A percentile compares a stretch with the other conserved stretches of the same genome.
These are phyloP conservation scores for Drosophila insularis DNA, from an alignment of 1,140 invertebrate species.

Conservation along the genomic window DNA sequence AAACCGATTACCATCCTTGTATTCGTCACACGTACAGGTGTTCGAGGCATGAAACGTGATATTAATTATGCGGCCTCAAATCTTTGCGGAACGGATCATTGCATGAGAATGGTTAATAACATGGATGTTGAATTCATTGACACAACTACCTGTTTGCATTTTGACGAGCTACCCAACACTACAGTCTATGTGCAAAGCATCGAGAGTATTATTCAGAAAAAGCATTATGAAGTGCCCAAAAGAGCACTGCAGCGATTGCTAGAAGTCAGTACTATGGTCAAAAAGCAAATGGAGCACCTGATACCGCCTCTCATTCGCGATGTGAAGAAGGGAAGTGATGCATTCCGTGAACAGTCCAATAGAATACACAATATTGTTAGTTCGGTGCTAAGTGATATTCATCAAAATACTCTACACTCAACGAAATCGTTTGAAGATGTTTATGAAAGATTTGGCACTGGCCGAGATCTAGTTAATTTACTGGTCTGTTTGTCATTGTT, in stretches of 20 bases:
- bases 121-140: constrained; percentile 85
- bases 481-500: constrained; percentile 83
- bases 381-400: constrained; percentile 39
- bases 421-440: constrained; percentile 58
- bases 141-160: constrained; percentile 47
- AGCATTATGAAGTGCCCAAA: not conserved
- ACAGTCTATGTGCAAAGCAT: constrained; percentile 18
- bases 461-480: constrained; percentile 49
- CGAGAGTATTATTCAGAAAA: constrained; percentile 8
- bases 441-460: constrained; percentile 42
- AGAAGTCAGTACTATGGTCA: constrained; percentile 22
- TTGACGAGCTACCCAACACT: constrained; percentile 46
- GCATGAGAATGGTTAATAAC: constrained; percentile 83
- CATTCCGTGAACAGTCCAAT: constrained; percentile 25
- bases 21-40: constrained; percentile 82
- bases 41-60: constrained; percentile 87
- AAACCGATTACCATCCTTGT: too few species aligned
- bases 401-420: constrained; percentile 34
- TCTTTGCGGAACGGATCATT: constrained; percentile 33
- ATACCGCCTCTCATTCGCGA: constrained; percentile 27
- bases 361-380: constrained; percentile 40
- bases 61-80: constrained; percentile 75
- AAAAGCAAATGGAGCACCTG: constrained; percentile 11
- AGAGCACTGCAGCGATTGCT: constrained; percentile 14
- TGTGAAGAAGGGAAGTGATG: constrained; percentile 14